A percentile compares a stretch with the other conserved stretches of the same genome.
These are phyloP conservation scores for Strix occidentalis DNA, from an alignment of 2,797 vertebrate genomes.

Conservation along the genomic window DNA sequence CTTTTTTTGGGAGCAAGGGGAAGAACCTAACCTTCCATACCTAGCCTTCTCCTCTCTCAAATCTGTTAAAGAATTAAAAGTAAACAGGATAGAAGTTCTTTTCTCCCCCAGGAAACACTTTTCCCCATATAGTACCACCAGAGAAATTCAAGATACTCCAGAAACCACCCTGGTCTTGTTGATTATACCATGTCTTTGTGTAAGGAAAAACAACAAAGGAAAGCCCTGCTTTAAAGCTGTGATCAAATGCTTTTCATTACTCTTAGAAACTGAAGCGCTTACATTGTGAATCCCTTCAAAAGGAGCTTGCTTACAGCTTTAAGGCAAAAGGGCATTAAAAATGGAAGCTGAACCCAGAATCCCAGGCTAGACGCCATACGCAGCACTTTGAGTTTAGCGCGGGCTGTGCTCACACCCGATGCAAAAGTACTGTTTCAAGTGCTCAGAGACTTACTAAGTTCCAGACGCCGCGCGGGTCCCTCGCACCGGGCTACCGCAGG, in stretches of 20 bases:
- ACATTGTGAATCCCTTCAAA: accelerated
- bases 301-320: background rate
- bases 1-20: accelerated
- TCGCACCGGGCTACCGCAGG: accelerated
- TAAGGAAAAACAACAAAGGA: background rate
- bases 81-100: background rate
- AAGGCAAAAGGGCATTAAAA: background rate
- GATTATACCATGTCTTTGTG: accelerated
- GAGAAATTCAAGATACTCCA: background rate
- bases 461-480: accelerated
- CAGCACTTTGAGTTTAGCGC: accelerated
- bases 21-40: background rate
- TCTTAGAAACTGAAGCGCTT: accelerated
- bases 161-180: background rate
- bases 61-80: background rate
- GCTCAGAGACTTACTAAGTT: accelerated
- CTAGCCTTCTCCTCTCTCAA: background rate
- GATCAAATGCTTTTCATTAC: background rate
- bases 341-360: background rate
- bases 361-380: accelerated
- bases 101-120: background rate
- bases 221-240: background rate
- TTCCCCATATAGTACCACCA: accelerated
- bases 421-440: accelerated
- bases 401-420: accelerated